Evolutionary conservation across 1,140 invertebrate genomes (phyloP), one percentile per base, ranked within the genome.

Genomic region (Danaus plexippus): DNA sequence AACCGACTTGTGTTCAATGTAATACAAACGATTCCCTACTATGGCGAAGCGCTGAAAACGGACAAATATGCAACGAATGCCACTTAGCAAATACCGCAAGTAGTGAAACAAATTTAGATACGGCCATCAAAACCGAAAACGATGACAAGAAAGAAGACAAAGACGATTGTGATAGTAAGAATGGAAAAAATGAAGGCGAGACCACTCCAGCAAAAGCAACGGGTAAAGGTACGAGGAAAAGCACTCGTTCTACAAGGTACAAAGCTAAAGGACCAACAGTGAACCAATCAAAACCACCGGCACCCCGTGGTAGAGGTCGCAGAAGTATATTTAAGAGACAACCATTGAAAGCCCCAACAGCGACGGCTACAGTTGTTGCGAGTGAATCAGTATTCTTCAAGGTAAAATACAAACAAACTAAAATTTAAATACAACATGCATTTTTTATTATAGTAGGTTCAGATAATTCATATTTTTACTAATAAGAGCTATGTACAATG

Each of bases 331-430:
- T 95, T 71, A 96, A 96, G 75, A 92, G 93, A 73, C 91, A 90
- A 67, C 93, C 94, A 8, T 88, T 94, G 11, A 96, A 96, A 85
- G 93, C 94, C 3, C 94, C 94, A 11, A 89, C 90, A 6, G 89
- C 94, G 13, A 93, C 94, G 41, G 91, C 94, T 1, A 95, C 94
- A 46, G 91, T 94, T 4, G 90, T 95, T 2, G 95, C 94, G 7
- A 93, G 92, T 64, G 91, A 95, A 58, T 93, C 90, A 72, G 89
- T 97, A 9, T 97, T 95, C 87, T 93, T 94, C 84, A 94, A 95
- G 87, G 93, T 93, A 69, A 43, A 9, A 45, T 45, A 45, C 43
- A 45, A 45, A 32, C 22, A 32, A 32, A 32, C 22, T 32, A 2
- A 32, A 32, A 32, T 32, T 32, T 32, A 4, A 32, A 5, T 3